Conservation (phyloP, 2,797 vertebrate species). For the Sebastes wilsoni region DNA sequence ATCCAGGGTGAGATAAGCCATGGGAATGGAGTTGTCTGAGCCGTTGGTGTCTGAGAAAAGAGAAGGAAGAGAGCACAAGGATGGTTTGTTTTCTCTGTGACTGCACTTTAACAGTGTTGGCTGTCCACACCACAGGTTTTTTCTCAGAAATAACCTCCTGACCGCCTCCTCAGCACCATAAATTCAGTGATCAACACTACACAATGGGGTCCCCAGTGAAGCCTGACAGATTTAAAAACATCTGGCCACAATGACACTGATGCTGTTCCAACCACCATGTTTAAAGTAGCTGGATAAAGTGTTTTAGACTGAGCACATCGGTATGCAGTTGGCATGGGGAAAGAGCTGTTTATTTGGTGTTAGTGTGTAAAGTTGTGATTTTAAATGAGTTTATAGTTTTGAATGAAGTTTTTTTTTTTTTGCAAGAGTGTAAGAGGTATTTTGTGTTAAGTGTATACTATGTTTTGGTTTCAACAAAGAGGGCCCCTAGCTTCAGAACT, state of each 20-base stretch:
- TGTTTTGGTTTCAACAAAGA: neutral
- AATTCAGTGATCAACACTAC: neutral
- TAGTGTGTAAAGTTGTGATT: no score
- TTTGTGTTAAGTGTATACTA: no score
- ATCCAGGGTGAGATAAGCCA: conserved; percentile 99
- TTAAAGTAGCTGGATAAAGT: neutral
- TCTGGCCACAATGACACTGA: neutral
- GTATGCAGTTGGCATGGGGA: no score
- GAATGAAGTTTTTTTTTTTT: no score
- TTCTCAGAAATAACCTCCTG: neutral
- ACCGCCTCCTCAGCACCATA: neutral
- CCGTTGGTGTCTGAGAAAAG: conserved; percentile 91
- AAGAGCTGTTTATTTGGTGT: no score
- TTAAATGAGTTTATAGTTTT: no score
- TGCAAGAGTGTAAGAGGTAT: no score
- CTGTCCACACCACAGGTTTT: neutral
- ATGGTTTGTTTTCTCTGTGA: neutral
- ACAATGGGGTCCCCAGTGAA: neutral
- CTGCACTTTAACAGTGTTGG: neutral
- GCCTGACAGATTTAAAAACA: neutral
- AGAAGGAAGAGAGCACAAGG: neutral
- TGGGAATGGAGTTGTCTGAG: conserved; percentile 99
- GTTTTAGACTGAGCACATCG: no score
- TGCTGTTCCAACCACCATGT: neutral
- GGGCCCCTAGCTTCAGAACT: neutral